Evolutionary conservation across 2,888 invertebrate species (phyloP), one percentile per base, ranked within the genome.

Genomic region (Trichopria drosophilae): DNA sequence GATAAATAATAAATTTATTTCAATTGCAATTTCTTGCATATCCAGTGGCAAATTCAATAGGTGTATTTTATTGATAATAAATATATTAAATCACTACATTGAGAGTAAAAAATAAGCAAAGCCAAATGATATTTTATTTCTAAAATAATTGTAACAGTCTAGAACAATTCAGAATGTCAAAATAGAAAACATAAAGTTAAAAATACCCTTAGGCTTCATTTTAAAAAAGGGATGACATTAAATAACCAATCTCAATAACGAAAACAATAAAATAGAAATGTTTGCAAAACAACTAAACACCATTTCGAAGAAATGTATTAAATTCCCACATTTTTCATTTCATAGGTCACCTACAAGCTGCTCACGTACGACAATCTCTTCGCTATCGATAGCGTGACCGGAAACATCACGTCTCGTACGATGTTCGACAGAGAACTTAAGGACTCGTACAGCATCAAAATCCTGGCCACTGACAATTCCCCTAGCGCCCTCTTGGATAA

Each of bases 381-480:
- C 71, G 79, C 83, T 7, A 92, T 97, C 47, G 91, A 96, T 73
- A 78, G 81, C 4, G 69, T 83, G n/a, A 92, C 91, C 9, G 97
- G 97, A 6, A 88, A 90, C 63, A 92, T 96, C 22, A 93, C 88
- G 1, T 91, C 94, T 0, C 74, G 84, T 23, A 82, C 82, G 44
- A 82, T 80, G 53, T 95, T 97, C 73, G 95, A 97, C 75, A 82
- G 96, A 44, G 97, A 97, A 79, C 78, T 81, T 51, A 82, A 86
- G 39, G 88, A 88, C 68, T 86, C 87, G 48, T 96, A 94, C 72
- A 91, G 90, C 69, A 86, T 98, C 4, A 91, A 90, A 70, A 90
- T 96, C 4, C 87, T 88, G 63, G 97, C 95, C 0, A 86, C 85
- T 16, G 98, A 98, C 72, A 92, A 91, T 69, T 88, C 90, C 0